Evolutionary conservation across 2,113 vertebrate species (phyloP).

Genomic region (Antechinus stuartii): DNA sequence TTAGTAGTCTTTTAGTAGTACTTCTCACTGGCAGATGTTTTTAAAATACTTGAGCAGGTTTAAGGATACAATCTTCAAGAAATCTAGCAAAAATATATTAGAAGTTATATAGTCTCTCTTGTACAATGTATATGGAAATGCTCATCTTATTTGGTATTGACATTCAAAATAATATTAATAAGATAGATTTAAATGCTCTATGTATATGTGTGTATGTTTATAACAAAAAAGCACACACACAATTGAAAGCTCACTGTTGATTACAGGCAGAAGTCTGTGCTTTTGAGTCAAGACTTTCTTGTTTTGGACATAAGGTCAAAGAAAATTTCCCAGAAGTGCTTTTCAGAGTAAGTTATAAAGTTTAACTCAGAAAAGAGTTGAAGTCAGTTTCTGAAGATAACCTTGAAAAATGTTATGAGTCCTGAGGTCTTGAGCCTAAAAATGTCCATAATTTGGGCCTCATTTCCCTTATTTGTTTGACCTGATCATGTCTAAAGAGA

Average conservation of each 20-base stretch:
- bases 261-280: background rate
- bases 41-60: background rate
- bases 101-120: background rate
- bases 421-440: background rate
- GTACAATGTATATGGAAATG: background rate
- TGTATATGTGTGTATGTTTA: background rate
- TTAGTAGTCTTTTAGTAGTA: too few species aligned
- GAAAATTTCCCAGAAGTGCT: background rate
- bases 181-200: background rate
- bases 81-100: slow-evolving; percentile 1
- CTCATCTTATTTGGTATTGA: background rate
- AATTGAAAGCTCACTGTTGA: background rate
- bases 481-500: background rate
- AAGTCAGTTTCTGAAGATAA: background rate
- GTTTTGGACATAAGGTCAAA: background rate
- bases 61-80: too few species aligned
- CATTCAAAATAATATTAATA: background rate
- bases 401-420: background rate
- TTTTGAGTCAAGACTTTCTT: background rate
- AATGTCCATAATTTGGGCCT: background rate
- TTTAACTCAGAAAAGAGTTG: background rate
- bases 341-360: background rate
- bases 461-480: background rate
- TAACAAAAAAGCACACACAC: too few species aligned
- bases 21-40: background rate